These are phyloP conservation scores for Percopsis transmontana DNA, from an alignment of 2,113 vertebrate genomes.

Conservation along the genomic window DNA sequence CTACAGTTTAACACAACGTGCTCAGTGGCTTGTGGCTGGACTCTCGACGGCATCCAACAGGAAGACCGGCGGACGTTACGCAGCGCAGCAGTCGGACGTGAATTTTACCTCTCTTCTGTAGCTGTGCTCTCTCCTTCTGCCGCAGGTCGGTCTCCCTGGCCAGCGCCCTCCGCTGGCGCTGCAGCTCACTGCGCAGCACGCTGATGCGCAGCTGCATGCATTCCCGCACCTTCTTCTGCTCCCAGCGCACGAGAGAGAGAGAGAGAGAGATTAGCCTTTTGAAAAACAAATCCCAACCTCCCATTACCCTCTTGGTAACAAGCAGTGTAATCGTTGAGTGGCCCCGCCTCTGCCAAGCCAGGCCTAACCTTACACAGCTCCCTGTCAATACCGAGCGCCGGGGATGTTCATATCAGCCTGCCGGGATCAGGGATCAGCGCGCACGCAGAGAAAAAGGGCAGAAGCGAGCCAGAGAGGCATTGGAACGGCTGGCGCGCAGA, in stretches of 20 bases:
- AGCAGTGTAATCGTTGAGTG: slow-evolving; percentile 21
- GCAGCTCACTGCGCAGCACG: slow-evolving; percentile 90
- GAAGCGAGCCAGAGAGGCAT: slow-evolving; percentile 19
- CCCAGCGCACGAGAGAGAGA: slow-evolving; percentile 23
- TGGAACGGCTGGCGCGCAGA: slow-evolving; percentile 16
- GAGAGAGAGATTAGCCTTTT: slow-evolving; percentile 35
- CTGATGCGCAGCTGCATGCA: slow-evolving; percentile 92
- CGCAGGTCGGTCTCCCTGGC: slow-evolving; percentile 83
- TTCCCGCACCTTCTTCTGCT: slow-evolving; percentile 93
- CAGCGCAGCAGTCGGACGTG: neutral
- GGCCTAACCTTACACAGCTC: slow-evolving; percentile 18
- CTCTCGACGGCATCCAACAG: too few relatives aligned
- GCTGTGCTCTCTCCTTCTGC: slow-evolving; percentile 83
- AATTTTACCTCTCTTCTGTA: slow-evolving; percentile 85
- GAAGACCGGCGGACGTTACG: too few relatives aligned
- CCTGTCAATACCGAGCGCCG: slow-evolving; percentile 29
- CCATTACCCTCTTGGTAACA: slow-evolving; percentile 30
- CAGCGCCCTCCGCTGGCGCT: slow-evolving; percentile 90
- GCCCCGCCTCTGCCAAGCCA: slow-evolving; percentile 20
- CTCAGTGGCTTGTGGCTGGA: neutral
- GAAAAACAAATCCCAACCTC: slow-evolving; percentile 22
- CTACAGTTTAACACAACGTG: neutral
- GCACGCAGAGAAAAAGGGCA: slow-evolving; percentile 17
- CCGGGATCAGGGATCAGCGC: slow-evolving; percentile 27
- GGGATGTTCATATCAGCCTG: slow-evolving; percentile 24